These are phyloP conservation scores for Lithophane socia DNA, from an alignment of 2,888 invertebrate genomes.

Conservation along the genomic window DNA sequence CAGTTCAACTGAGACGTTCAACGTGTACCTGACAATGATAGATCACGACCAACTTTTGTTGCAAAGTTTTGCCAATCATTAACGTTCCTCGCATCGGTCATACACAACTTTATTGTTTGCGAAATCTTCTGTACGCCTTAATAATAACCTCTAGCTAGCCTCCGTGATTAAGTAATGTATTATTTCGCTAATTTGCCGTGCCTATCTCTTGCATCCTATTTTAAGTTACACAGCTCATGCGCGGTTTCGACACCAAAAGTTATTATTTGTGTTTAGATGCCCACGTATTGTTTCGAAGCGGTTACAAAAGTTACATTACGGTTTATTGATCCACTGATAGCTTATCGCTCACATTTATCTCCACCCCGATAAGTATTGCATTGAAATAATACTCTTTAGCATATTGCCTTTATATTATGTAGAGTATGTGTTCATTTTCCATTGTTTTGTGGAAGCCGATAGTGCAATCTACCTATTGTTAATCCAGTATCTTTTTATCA, in stretches of 20 bases:
- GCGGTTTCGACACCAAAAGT: constrained; percentile 66
- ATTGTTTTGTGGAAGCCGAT: constrained; percentile 57
- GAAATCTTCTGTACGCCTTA: constrained; percentile 14
- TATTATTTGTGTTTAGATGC: constrained; percentile 65
- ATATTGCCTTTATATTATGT: constrained; percentile 53
- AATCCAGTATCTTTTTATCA: constrained; percentile 35
- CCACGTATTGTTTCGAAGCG: constrained; percentile 64
- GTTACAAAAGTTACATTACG: constrained; percentile 77
- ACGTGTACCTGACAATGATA: constrained; percentile 57
- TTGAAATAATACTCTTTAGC: constrained; percentile 64
- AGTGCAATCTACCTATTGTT: constrained; percentile 38
- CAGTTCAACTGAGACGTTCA: constrained; percentile 42
- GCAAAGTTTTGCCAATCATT: constrained; percentile 25
- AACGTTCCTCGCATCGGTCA: not conserved
- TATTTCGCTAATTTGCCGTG: constrained; percentile 48
- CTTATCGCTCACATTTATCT: constrained; percentile 86
- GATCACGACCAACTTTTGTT: constrained; percentile 40
- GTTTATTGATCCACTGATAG: constrained; percentile 87
- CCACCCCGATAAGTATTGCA: constrained; percentile 65
- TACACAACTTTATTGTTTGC: constrained; percentile 5
- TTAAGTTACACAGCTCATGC: constrained; percentile 52
- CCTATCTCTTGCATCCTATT: constrained; percentile 35
- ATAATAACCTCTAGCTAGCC: not conserved
- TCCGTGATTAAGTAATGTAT: constrained; percentile 23
- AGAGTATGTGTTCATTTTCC: constrained; percentile 40